Conservation (phyloP, 92 coral and sea anemone species). For the Epizoanthus ramosus region DNA sequence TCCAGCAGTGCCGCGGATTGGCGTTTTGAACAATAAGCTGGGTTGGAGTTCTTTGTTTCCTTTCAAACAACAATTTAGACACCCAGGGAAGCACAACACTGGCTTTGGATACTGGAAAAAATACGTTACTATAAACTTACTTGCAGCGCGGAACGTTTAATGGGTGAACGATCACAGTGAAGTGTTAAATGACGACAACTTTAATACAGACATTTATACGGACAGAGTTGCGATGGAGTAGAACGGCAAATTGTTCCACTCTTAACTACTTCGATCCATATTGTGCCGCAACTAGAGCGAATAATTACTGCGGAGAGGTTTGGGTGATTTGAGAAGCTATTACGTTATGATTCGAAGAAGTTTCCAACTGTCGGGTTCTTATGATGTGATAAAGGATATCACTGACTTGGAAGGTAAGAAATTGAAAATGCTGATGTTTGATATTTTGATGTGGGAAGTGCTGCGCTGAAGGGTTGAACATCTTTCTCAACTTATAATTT, state of each 20-base stretch:
- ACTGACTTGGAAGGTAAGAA: constrained; percentile 81
- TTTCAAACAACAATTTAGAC: neutral
- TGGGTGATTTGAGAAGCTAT: neutral
- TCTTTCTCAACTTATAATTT: no score
- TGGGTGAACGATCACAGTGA: neutral
- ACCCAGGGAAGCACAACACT: constrained; percentile 12
- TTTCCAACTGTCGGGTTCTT: constrained; percentile 98
- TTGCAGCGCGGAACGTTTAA: neutral
- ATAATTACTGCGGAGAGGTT: neutral
- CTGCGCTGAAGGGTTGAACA: no score
- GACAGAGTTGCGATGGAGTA: neutral
- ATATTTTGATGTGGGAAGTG: neutral
- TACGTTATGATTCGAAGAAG: constrained; percentile 96
- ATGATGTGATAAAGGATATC: constrained; percentile 91
- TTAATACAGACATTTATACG: neutral
- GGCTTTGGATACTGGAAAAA: neutral
- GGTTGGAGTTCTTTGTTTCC: constrained; percentile 19
- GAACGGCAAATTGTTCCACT: neutral
- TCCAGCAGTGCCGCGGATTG: neutral
- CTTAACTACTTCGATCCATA: neutral
- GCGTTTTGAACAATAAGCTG: neutral
- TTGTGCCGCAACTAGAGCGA: neutral
- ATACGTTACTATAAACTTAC: neutral
- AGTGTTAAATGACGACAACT: constrained; percentile 9
- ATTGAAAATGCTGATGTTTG: neutral